These are phyloP conservation scores for Poeciliopsis paucimaculata DNA, from an alignment of 2,797 vertebrate genomes.

Conservation along the genomic window DNA sequence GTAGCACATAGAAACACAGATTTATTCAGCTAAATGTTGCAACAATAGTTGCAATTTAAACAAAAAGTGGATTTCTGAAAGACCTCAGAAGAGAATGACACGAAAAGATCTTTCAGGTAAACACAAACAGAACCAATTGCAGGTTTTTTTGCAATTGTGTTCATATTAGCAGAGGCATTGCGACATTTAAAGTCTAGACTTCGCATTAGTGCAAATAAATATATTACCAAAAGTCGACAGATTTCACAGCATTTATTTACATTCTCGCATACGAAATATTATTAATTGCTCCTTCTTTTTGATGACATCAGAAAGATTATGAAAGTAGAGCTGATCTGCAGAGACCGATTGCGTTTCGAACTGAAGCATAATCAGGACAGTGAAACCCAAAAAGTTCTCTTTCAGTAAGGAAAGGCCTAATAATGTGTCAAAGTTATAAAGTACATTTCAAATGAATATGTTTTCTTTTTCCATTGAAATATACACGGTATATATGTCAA, in stretches of 20 bases:
- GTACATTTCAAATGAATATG: neutral
- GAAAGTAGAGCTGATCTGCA: neutral
- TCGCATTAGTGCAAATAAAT: neutral
- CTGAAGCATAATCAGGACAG: neutral
- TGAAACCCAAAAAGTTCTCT: neutral
- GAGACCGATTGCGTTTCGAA: neutral
- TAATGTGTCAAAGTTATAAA: neutral
- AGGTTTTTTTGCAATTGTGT: neutral
- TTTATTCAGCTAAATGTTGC: neutral
- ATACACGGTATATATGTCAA: neutral
- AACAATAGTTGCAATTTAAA: neutral
- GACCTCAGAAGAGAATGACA: neutral
- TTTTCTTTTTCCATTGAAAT: neutral
- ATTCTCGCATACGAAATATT: neutral
- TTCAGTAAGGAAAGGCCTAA: neutral
- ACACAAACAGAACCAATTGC: neutral
- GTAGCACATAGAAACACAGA: constrained; percentile 10
- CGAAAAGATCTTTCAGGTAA: neutral
- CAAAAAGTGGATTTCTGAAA: neutral
- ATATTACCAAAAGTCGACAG: too few species aligned
- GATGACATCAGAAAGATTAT: neutral
- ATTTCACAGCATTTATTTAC: neutral
- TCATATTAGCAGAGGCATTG: neutral
- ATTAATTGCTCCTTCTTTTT: neutral
- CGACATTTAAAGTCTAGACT: neutral